A percentile compares a stretch with the other conserved stretches of the same genome.
Evolutionary conservation across 2,113 vertebrate species (phyloP).

Genomic region (Neoarius graeffei): DNA sequence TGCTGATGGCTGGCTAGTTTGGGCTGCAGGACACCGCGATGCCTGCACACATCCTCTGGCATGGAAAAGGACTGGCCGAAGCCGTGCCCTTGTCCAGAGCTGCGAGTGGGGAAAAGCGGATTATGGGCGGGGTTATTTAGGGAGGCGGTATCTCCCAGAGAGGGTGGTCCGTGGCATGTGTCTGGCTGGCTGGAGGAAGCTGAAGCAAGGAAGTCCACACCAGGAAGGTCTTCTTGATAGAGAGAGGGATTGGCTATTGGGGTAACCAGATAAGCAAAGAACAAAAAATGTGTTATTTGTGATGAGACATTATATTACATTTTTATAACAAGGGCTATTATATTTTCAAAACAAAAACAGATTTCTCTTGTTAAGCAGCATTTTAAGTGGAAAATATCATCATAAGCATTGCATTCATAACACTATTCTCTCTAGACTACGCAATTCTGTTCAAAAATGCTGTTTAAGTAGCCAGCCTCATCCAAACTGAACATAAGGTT

Average conservation of each 20-base stretch:
- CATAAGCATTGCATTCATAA: neutral
- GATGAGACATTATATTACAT: neutral
- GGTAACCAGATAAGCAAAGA: neutral
- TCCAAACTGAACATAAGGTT: too few relatives aligned
- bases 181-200: slow-evolving; percentile 28
- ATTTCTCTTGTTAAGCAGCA: neutral
- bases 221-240: slow-evolving; percentile 44
- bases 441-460: neutral
- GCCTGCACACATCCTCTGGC: slow-evolving; percentile 43
- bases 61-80: slow-evolving; percentile 38
- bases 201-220: slow-evolving; percentile 41
- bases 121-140: neutral
- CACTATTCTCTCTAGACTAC: neutral
- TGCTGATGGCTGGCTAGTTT: slow-evolving; percentile 36
- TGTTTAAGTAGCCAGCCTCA: neutral
- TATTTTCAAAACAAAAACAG: neutral
- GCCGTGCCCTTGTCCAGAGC: neutral
- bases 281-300: neutral
- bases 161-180: slow-evolving; percentile 25
- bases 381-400: neutral
- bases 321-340: neutral
- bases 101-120: neutral
- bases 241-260: slow-evolving; percentile 37
- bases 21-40: slow-evolving; percentile 43
- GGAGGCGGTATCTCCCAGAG: slow-evolving; percentile 15